A percentile compares a stretch with the other conserved stretches of the same genome.
Conservation (phyloP, 2,113 vertebrate species). For the Mesoclemmys tuberculata region DNA sequence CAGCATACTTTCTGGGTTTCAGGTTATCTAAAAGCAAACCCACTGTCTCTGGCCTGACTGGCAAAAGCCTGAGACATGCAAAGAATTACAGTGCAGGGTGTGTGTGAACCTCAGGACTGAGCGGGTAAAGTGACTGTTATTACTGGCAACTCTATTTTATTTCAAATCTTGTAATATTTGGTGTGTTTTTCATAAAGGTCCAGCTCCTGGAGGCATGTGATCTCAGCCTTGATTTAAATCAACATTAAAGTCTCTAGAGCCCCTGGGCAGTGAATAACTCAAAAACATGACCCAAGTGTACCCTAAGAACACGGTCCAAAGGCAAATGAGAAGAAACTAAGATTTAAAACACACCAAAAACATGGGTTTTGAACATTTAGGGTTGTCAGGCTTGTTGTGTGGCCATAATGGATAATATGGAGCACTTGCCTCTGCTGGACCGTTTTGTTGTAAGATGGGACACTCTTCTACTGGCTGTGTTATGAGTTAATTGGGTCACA, state of each 20-base stretch:
- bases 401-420: not conserved
- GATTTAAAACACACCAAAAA: not conserved
- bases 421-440: not conserved
- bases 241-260: not conserved
- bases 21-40: not conserved
- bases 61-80: not conserved
- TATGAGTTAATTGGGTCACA: not conserved
- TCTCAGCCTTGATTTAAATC: not conserved
- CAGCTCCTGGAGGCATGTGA: not conserved
- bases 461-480: not conserved
- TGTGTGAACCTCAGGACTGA: not conserved
- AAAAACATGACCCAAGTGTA: not conserved
- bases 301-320: not conserved
- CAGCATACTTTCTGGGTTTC: not conserved
- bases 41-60: not conserved
- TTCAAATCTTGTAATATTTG: not conserved
- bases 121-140: not conserved
- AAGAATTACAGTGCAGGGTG: not conserved
- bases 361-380: not conserved
- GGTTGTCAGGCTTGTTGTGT: not conserved
- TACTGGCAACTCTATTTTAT: not conserved
- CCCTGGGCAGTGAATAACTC: not conserved
- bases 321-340: not conserved
- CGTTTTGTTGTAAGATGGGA: not conserved
- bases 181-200: not conserved